Evolutionary conservation across 2,888 invertebrate species (phyloP), one percentile per base, ranked within the genome.

Genomic region (Andrena praecox): DNA sequence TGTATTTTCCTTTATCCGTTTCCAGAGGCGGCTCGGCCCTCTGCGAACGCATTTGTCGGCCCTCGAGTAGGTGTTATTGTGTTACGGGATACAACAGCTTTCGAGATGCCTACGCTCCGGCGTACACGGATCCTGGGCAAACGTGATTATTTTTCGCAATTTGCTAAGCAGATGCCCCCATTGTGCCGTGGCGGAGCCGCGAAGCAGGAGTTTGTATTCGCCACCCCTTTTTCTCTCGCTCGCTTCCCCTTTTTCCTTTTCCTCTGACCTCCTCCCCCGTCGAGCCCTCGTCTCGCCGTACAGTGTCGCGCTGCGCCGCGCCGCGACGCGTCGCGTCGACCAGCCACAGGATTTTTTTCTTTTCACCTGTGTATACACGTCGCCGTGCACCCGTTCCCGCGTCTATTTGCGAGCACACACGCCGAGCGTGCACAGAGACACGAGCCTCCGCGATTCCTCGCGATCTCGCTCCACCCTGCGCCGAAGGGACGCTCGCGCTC

Each of bases 121-220:
- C 54, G 77, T 67, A n/a, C 76, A 68, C 77, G 82, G 54, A 78
- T 85, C 80, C 87, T 90, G 88, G 80, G 90, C 79, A 91, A 93
- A 93, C 92, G 90, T 92, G 91, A 93, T 93, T 93, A 93, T 92
- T 93, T 93, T 91, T 93, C 85, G 91, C 91, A 91, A 92, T 92
- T 91, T 93, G 90, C 91, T 91, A 91, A 93, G 91, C 91, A 92
- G 91, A 92, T 92, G 89, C 89, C 86, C 76, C 77, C 74, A 91
- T 91, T 91, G 91, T 91, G 64, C 71, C 59, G 35, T 27, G 29
- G 50, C 66, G 59, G 71, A 74, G 78, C 72, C 79, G 29, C 20
- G 79, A 27, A 8, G 76, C 79, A 79, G 79, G 78, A 82, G 83
- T 87, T 86, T 85, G 80, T 85, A 77, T 80, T 80, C 73, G 62